Percentiles rank a stretch among this genome's conserved stretches.
Conservation (phyloP, 2,888 invertebrate species). For the Acholoe squamosa region DNA sequence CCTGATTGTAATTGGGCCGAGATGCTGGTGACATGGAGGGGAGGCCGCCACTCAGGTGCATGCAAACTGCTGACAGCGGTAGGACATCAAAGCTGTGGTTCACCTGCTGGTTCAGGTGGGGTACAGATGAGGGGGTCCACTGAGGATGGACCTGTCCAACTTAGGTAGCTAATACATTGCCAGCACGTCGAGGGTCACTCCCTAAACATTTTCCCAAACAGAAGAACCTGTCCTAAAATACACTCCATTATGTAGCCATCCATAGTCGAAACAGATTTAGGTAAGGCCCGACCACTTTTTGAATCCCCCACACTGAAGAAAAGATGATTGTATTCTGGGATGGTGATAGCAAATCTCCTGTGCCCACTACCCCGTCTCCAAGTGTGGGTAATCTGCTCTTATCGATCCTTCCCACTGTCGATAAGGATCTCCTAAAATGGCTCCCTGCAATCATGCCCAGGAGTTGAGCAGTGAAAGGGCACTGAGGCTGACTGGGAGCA, state of each 20-base stretch:
- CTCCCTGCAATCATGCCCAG: not conserved
- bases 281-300: not conserved
- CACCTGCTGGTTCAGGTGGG: constrained; percentile 12
- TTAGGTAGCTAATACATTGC: constrained; percentile 16
- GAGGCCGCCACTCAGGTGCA: not conserved
- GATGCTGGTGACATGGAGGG: not conserved
- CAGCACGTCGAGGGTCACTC: constrained; percentile 2
- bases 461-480: not conserved
- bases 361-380: not conserved
- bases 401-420: not conserved
- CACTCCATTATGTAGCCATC: not conserved
- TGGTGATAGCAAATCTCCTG: not conserved
- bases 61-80: constrained; percentile 18
- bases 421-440: constrained; percentile 27
- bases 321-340: not conserved
- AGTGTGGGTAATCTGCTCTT: not conserved
- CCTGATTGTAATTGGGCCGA: constrained; percentile 11
- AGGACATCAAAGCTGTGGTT: not conserved
- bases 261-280: not conserved
- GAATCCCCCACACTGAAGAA: not conserved
- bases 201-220: not conserved
- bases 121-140: not conserved
- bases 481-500: not conserved
- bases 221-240: not conserved
- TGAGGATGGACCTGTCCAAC: not conserved